Base-by-base conservation (phyloP, 2,888 invertebrate genomes). In the Scrobipalpa costella region DNA sequence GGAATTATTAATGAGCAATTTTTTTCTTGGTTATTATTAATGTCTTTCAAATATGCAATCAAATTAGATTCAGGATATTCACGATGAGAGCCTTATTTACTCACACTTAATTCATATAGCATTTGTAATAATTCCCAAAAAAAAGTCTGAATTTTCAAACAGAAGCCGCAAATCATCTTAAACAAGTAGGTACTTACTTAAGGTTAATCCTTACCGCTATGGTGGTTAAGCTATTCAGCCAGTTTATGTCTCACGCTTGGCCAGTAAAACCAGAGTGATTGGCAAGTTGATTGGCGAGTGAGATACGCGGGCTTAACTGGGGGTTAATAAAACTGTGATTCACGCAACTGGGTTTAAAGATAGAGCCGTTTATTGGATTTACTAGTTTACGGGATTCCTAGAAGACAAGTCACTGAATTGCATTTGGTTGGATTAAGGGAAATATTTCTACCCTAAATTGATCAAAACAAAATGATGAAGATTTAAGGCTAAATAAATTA, bases 261-360 rank as follows among this genome's bases (percentile, higher is more conserved):
- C 69, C 69, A 69, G 70, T 79, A 73, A 76, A 79, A 68, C 64
- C 49, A 63, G 67, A 69, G 69, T 71, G 72, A 74, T 73, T 71
- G 70, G 63, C 69, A 49, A 49, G 49, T 75, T 71, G 72, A 74
- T 73, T 71, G 70, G 64, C 69, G 11, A 49, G 49, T 75, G 74
- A 74, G 74, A 75, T 71, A 71, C 69, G 66, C 64, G 15, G 36
- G 36, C 11, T 76, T 74, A 77, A 73, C 67, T 69, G 62, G 63
- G 57, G 69, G 74, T 73, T 73, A 78, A 79, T 81, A 78, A 79
- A 79, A 71, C 64, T 65, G 64, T 79, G 80, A 81, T 80, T 81
- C 76, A 80, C 73, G 21, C 66, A 40, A 64, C 44, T 9, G 38
- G 60, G 19, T 19, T 49, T 19, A 2, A 8, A 49, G 19, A 49